phyloP scores from a whole-genome alignment of 2,113 vertebrate genomes.

The Hipposideros armiger region DNA sequence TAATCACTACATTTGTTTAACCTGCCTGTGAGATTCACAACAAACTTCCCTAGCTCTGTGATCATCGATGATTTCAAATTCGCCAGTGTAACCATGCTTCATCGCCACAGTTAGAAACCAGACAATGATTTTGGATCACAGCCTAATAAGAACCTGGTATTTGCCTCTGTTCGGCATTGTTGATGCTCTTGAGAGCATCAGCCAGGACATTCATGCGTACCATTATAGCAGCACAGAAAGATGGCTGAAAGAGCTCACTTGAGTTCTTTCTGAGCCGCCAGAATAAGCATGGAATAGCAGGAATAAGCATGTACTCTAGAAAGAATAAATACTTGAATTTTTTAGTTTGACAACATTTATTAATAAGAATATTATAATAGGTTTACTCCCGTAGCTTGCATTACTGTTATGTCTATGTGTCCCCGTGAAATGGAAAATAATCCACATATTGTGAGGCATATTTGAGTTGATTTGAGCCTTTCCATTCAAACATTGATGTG shows the following conservation, averaged over 20 bases:
- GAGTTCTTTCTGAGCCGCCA: background rate
- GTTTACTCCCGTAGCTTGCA: background rate
- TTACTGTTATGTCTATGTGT: background rate
- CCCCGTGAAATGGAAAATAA: constrained; percentile 39
- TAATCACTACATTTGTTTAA: no score
- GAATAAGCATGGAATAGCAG: background rate
- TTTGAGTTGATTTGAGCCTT: constrained; percentile 33
- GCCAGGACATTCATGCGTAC: no score
- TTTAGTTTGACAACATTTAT: constrained; percentile 7
- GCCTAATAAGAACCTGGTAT: no score
- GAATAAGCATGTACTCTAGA: constrained; percentile 39
- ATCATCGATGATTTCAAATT: no score
- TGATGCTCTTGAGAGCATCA: no score
- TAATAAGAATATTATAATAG: background rate
- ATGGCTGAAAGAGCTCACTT: background rate
- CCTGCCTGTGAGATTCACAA: no score
- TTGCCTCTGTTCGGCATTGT: no score
- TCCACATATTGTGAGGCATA: background rate
- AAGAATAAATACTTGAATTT: constrained; percentile 34
- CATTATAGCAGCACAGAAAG: no score
- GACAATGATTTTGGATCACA: no score
- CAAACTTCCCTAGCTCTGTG: no score
- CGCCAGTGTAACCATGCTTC: no score
- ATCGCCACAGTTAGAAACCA: no score
- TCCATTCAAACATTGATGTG: background rate